Percentiles rank a stretch among this genome's conserved stretches.
Evolutionary conservation across 2,797 vertebrate species (phyloP).

Genomic region (Cottoperca gobio): DNA sequence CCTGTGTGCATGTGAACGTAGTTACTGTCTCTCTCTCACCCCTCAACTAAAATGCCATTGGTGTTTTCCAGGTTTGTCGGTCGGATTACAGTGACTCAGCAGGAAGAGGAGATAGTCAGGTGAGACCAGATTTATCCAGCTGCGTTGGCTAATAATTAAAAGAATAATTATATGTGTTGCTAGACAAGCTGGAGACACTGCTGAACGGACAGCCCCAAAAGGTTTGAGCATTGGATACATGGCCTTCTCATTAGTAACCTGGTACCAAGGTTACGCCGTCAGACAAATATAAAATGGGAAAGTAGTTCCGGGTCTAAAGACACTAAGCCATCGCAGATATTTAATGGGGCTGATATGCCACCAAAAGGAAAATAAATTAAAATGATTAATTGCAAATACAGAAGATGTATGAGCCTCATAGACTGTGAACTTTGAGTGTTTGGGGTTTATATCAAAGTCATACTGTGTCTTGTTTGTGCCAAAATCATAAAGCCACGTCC

Average conservation of each 20-base stretch:
- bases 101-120: conserved; percentile 95
- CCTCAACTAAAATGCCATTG: conserved; percentile 22
- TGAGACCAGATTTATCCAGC: conserved; percentile 73
- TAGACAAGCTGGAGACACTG: background rate
- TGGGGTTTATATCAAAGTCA: background rate
- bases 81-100: conserved; percentile 91
- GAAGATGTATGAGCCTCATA: background rate
- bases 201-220: background rate
- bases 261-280: background rate
- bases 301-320: background rate
- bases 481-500: background rate
- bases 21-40: background rate
- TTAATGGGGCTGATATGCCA: too few species aligned
- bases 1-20: background rate
- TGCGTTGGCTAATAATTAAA: background rate
- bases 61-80: conserved; percentile 91
- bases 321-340: background rate
- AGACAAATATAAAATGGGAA: background rate
- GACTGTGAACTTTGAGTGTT: background rate
- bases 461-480: background rate
- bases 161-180: background rate
- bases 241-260: background rate
- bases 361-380: too few species aligned
- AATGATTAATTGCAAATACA: background rate
- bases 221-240: too few species aligned